These are phyloP conservation scores for Holotrichia oblita DNA, from an alignment of 1,140 invertebrate genomes.

Conservation along the genomic window DNA sequence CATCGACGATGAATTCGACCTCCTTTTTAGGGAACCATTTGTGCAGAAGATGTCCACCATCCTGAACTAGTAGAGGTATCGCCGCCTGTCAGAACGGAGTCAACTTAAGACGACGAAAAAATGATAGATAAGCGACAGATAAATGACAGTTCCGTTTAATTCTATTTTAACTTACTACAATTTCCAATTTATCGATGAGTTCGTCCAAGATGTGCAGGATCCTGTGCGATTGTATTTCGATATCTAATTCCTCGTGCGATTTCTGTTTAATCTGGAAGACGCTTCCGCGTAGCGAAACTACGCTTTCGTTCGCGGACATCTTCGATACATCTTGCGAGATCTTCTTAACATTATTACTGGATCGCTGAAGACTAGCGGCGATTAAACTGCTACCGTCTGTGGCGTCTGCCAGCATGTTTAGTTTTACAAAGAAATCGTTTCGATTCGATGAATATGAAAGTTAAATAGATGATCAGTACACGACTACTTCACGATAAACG, in stretches of 20 bases:
- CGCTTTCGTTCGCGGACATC: not conserved
- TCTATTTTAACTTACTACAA: conserved; percentile 37
- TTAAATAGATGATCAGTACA: too few relatives aligned
- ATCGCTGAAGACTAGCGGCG: not conserved
- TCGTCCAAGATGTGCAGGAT: conserved; percentile 48
- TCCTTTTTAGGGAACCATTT: not conserved
- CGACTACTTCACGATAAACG: too few relatives aligned
- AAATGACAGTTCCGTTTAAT: not conserved
- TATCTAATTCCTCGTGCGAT: conserved; percentile 46
- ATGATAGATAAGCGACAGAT: not conserved
- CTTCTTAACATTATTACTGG: not conserved
- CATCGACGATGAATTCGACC: not conserved
- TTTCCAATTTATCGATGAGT: conserved; percentile 45
- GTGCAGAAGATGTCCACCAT: not conserved
- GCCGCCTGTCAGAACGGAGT: not conserved
- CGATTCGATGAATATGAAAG: too few relatives aligned
- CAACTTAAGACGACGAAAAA: not conserved
- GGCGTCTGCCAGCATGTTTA: too few relatives aligned
- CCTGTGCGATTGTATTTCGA: conserved; percentile 49
- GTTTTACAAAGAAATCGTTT: too few relatives aligned
- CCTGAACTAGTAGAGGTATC: not conserved
- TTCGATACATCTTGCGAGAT: not conserved
- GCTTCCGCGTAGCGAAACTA: not conserved
- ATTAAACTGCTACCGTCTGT: not conserved
- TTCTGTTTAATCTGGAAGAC: conserved; percentile 18